phyloP scores from a whole-genome alignment of 1,140 invertebrate species.

The Ectropis grisescens region DNA sequence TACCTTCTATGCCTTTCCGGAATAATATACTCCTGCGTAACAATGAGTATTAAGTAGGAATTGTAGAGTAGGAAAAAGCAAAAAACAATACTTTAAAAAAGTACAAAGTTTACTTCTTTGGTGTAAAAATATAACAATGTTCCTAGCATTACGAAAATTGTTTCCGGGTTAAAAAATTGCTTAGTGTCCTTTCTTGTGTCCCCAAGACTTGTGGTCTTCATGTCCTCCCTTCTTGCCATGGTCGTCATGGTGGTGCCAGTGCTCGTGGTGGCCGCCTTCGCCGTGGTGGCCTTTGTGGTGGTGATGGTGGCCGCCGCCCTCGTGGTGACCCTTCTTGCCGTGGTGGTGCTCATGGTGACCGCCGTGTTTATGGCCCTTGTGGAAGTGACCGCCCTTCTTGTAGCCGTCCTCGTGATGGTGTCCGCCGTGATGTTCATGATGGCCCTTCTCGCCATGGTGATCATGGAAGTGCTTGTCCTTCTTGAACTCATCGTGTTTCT shows the following conservation, averaged over 20 bases:
- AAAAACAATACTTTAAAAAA: no score
- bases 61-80: no score
- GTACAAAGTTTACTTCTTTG: conserved; percentile 6
- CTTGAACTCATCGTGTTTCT: conserved; percentile 75
- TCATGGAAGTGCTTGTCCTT: conserved; percentile 77
- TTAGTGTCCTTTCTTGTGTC: conserved; percentile 71
- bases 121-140: conserved; percentile 29
- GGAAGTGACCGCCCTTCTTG: conserved; percentile 76
- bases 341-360: no score
- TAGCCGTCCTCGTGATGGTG: conserved; percentile 76
- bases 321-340: no score
- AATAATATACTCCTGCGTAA: no score
- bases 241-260: conserved; percentile 72
- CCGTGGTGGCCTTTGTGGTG: conserved; percentile 51
- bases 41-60: no score
- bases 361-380: conserved; percentile 78
- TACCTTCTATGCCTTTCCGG: no score
- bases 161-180: conserved; percentile 25
- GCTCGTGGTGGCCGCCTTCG: no score
- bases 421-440: conserved; percentile 73
- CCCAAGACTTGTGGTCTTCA: conserved; percentile 69
- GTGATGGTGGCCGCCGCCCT: conserved; percentile 68
- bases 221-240: no score
- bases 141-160: conserved; percentile 24
- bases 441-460: conserved; percentile 80